Conservation (phyloP, 2,797 vertebrate genomes). For the Paratrypauchen microcephalus region DNA sequence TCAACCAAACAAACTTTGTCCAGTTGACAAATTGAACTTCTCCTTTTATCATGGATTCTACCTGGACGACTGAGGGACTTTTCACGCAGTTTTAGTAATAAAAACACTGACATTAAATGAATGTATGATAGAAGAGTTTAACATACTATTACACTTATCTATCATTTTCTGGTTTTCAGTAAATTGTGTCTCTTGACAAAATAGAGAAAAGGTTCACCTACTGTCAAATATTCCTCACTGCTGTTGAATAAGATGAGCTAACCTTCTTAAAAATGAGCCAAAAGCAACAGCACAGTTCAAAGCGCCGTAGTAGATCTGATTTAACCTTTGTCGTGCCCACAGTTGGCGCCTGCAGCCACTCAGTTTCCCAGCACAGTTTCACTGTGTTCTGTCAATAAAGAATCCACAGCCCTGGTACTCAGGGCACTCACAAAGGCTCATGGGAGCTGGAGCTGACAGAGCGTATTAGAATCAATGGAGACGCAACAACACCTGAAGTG, state of each 20-base stretch:
- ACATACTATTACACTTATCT: too few species aligned
- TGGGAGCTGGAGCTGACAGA: conserved; percentile 25
- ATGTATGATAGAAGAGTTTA: too few species aligned
- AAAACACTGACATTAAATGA: too few species aligned
- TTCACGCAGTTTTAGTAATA: too few species aligned
- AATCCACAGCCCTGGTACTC: conserved; percentile 5
- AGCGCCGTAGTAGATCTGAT: neutral
- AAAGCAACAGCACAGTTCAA: neutral
- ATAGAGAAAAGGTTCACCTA: too few species aligned
- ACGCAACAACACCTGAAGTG: conserved; percentile 12
- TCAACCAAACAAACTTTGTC: too few species aligned
- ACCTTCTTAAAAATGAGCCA: neutral
- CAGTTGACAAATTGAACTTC: too few species aligned
- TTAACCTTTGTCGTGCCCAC: neutral
- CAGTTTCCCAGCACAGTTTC: conserved; percentile 11
- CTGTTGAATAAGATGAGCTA: neutral
- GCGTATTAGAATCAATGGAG: conserved; percentile 20
- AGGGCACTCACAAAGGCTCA: conserved; percentile 16
- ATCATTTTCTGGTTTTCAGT: too few species aligned
- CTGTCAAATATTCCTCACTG: too few species aligned
- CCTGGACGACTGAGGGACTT: too few species aligned
- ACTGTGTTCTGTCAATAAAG: conserved; percentile 9
- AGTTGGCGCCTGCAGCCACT: conserved; percentile 3
- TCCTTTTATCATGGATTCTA: too few species aligned
- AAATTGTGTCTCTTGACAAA: too few species aligned